phyloP scores from a whole-genome alignment of 2,797 vertebrate genomes.

The Serranus cabrilla region DNA sequence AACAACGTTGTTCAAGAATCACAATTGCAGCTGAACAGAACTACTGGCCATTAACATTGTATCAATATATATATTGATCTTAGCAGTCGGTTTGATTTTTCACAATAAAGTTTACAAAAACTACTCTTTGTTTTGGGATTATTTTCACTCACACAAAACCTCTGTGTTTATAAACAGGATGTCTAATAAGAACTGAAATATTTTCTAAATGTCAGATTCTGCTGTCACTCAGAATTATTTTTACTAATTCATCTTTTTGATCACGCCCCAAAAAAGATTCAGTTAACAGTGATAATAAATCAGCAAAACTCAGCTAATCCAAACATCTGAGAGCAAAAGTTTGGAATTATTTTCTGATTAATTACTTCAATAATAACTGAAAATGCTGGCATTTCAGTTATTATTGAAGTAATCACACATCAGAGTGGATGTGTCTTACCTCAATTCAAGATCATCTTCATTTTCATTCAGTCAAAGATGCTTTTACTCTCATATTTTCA shows the following conservation, averaged over 20 bases:
- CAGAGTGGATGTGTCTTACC: too few species aligned
- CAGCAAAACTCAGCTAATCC: background rate
- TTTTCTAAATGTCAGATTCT: background rate
- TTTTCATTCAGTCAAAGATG: too few species aligned
- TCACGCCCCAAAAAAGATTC: background rate
- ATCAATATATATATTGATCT: conserved; percentile 88
- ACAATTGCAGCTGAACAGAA: conserved; percentile 85
- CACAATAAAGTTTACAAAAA: conserved; percentile 90
- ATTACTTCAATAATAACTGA: too few species aligned
- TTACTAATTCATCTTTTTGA: background rate
- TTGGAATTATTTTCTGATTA: background rate
- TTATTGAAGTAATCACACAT: too few species aligned
- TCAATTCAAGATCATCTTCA: background rate
- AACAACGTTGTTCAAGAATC: conserved; percentile 78
- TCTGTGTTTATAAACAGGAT: background rate
- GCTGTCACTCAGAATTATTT: too few species aligned
- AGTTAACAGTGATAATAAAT: background rate
- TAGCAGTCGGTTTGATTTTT: conserved; percentile 89
- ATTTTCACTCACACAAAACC: conserved; percentile 12
- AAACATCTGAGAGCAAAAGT: background rate
- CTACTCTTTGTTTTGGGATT: conserved; percentile 38
- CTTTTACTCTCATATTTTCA: too few species aligned
- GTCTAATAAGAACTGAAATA: background rate
- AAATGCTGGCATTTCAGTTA: too few species aligned
- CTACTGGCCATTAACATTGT: conserved; percentile 88